Percentiles rank a stretch among this genome's conserved stretches.
These are phyloP conservation scores for Chaetura pelagica DNA, from an alignment of 2,113 vertebrate species.

Conservation along the genomic window DNA sequence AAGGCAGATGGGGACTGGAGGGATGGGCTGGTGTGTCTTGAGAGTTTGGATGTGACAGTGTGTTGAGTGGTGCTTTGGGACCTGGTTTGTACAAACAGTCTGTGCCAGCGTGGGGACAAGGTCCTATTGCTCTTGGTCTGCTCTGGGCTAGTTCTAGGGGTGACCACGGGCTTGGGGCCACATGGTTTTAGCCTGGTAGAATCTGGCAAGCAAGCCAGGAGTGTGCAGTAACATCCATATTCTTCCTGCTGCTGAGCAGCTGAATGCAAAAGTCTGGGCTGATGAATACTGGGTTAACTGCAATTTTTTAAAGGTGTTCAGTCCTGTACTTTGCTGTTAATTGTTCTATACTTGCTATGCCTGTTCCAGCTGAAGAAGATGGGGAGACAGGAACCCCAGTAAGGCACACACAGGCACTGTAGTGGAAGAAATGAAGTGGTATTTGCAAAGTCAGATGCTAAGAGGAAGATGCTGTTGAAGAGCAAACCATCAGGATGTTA, in stretches of 20 bases:
- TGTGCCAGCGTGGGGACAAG: fast-evolving
- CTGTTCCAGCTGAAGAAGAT: background rate
- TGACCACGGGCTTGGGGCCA: fast-evolving
- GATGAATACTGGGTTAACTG: background rate
- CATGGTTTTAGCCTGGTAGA: fast-evolving
- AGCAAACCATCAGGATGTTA: background rate
- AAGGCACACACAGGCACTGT: background rate
- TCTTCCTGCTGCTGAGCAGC: background rate
- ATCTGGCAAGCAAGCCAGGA: background rate
- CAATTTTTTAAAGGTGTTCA: background rate
- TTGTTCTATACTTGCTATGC: background rate
- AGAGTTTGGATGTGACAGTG: background rate
- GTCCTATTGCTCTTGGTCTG: fast-evolving
- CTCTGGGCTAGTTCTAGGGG: no score
- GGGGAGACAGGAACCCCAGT: background rate
- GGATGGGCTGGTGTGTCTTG: background rate
- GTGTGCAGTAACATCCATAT: fast-evolving
- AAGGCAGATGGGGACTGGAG: background rate
- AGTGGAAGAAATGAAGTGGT: background rate
- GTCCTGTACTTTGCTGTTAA: background rate
- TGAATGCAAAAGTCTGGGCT: background rate
- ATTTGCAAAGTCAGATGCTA: background rate
- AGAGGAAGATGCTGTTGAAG: background rate
- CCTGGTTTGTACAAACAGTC: background rate
- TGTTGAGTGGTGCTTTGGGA: fast-evolving